phyloP scores from a whole-genome alignment of 2,888 invertebrate species.

The Lutraria lutraria region DNA sequence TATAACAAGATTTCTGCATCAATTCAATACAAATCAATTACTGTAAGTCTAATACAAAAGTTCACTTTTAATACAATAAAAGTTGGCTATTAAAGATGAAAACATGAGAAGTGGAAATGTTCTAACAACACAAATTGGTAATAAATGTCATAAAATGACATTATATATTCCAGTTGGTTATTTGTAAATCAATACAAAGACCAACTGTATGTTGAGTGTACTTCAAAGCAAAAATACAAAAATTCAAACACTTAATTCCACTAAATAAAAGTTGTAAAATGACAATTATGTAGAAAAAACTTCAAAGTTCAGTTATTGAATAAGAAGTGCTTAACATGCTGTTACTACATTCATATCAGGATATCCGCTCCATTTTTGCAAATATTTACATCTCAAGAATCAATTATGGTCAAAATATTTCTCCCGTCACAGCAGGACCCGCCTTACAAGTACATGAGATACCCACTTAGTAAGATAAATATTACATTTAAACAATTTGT shows the following conservation, averaged over 20 bases:
- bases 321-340: neutral
- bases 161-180: constrained; percentile 10
- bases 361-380: neutral
- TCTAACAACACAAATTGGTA: neutral
- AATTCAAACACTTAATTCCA: constrained; percentile 13
- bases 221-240: constrained; percentile 15
- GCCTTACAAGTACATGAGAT: neutral
- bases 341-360: neutral
- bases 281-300: constrained; percentile 19
- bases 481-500: neutral
- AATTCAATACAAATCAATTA: neutral
- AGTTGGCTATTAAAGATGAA: neutral
- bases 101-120: neutral
- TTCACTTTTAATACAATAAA: too few species aligned
- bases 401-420: constrained; percentile 13
- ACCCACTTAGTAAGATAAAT: neutral
- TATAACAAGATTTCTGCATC: neutral
- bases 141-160: constrained; percentile 5
- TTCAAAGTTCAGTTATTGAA: constrained; percentile 16
- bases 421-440: neutral
- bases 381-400: constrained; percentile 6
- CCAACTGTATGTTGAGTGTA: neutral
- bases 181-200: neutral
- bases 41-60: neutral
- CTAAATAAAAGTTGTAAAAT: constrained; percentile 10